Evolutionary conservation across 2,797 vertebrate genomes (phyloP), one percentile per base, ranked within the genome.

Genomic region (Channallabes apus): DNA sequence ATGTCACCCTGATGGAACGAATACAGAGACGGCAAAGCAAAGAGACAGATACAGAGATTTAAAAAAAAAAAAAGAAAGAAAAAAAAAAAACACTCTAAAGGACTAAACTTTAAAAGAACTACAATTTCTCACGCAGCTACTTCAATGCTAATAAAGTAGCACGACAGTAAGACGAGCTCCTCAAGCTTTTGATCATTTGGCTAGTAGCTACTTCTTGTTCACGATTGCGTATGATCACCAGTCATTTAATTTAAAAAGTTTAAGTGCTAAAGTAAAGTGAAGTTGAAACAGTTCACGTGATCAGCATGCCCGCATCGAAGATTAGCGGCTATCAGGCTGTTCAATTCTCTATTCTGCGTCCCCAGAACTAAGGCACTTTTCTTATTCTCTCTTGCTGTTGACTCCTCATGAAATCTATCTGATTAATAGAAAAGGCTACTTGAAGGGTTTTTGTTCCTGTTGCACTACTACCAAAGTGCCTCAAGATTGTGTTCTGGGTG

Each of bases 91-190:
- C 62, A 68, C 75, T 46, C 29, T 20, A 58, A 58, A 56, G 32
- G 78, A 56, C 83, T 61, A 84, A 46, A 84, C n/a, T 80, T 80
- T 65, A 27, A 80, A 64, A 78, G 20, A 38, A n/a, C 4, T 41
- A 7, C 20, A 20, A 35, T 76, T 38, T 69, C 32, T n/a, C 32
- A 78, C 1, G 27, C 12, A 20, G 62, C 29, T 76, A 27, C 24
- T n/a, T 56, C 51, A 27, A 14, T n/a, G 38, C 67, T 54, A 22
- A 64, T 54, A 15, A 77, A 56, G 22, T 12, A 58, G 56, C 22
- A 64, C 2, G 24, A 46, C 35, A 35, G 78, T 51, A 51, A 51
- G 4, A 65, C 12, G 24, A 80, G 32, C 64, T 51, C 59, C 61
- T 27, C 78, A 18, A 18, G 59, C 61, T 64, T 64, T 80, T 64